These are phyloP conservation scores for Drosophila peninsularis DNA, from an alignment of 2,888 invertebrate genomes.

Conservation along the genomic window DNA sequence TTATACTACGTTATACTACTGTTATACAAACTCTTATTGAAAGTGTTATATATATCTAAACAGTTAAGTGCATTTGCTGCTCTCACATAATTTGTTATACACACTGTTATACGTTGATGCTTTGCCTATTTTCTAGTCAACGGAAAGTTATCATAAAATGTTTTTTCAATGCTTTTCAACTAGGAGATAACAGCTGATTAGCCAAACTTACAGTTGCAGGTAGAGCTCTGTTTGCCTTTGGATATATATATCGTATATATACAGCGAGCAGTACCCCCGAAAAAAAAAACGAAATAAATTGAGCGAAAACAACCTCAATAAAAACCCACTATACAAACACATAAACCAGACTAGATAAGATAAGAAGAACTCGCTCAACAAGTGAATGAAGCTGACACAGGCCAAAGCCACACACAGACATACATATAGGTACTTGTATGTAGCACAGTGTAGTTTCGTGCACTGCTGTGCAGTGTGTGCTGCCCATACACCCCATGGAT, in stretches of 20 bases:
- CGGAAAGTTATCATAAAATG: constrained; percentile 15
- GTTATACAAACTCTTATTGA: background rate
- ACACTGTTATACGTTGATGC: background rate
- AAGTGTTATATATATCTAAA: too few species aligned
- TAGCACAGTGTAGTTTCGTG: constrained; percentile 13
- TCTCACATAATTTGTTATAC: background rate
- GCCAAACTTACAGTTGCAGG: constrained; percentile 28
- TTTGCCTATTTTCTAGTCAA: constrained; percentile 1
- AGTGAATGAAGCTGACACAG: constrained; percentile 63
- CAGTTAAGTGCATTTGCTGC: background rate
- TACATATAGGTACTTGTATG: background rate
- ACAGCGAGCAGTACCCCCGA: constrained; percentile 14
- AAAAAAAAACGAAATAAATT: background rate
- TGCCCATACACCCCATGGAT: constrained; percentile 55
- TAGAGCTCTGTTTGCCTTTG: constrained; percentile 33
- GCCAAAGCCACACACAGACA: constrained; percentile 12
- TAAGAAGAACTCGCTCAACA: constrained; percentile 73
- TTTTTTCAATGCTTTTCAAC: background rate
- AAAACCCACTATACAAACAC: constrained; percentile 61
- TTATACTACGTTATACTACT: background rate
- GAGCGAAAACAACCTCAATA: constrained; percentile 61
- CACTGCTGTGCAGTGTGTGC: constrained; percentile 27
- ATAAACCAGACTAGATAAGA: constrained; percentile 62
- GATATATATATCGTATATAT: constrained; percentile 26
- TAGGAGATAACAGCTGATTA: constrained; percentile 46